Evolutionary conservation across 2,113 vertebrate genomes (phyloP).

Genomic region (Myocastor coypus): DNA sequence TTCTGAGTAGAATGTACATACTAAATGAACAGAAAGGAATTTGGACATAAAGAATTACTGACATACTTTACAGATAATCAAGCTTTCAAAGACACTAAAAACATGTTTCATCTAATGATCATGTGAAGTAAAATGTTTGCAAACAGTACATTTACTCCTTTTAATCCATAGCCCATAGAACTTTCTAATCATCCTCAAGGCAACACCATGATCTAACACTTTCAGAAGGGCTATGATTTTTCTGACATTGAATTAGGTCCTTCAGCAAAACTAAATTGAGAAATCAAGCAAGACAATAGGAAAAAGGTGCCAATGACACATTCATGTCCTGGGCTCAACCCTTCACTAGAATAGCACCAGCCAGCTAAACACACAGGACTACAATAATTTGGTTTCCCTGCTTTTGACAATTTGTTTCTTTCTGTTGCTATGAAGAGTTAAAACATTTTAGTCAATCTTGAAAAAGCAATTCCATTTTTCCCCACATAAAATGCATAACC

Average conservation of each 20-base stretch:
- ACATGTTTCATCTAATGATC: slow-evolving; percentile 77
- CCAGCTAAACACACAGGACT: slow-evolving; percentile 75
- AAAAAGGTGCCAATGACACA: slow-evolving; percentile 80
- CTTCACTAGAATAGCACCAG: slow-evolving; percentile 73
- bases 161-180: slow-evolving; percentile 22
- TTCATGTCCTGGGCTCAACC: slow-evolving; percentile 82
- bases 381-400: slow-evolving; percentile 81
- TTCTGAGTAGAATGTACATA: neutral
- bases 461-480: slow-evolving; percentile 76
- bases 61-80: neutral
- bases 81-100: slow-evolving; percentile 70
- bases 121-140: slow-evolving; percentile 77
- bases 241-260: slow-evolving; percentile 76
- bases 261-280: slow-evolving; percentile 75
- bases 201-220: slow-evolving; percentile 72
- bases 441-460: slow-evolving; percentile 82
- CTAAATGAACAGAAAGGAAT: slow-evolving; percentile 65
- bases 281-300: slow-evolving; percentile 76
- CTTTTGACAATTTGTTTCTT: slow-evolving; percentile 86
- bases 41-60: slow-evolving; percentile 62
- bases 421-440: slow-evolving; percentile 85
- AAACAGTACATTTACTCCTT: slow-evolving; percentile 72
- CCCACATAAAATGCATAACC: slow-evolving; percentile 67
- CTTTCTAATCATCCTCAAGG: slow-evolving; percentile 71
- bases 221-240: slow-evolving; percentile 27